Percentiles rank a stretch among this genome's conserved stretches.
Evolutionary conservation across 2,888 invertebrate genomes (phyloP).

Genomic region (Oscheius sp.): DNA sequence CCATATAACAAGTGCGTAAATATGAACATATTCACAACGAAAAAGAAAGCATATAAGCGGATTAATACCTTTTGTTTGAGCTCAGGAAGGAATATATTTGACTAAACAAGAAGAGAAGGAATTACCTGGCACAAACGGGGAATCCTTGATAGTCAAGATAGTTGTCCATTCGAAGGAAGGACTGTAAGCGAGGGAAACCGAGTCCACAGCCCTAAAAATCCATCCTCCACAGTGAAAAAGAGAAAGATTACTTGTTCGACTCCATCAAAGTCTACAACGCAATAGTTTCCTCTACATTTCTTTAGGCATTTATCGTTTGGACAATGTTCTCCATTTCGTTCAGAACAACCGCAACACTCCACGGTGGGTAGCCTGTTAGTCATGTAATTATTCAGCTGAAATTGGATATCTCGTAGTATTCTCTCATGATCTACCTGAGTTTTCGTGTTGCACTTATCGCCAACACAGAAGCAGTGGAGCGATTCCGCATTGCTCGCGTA

Average conservation of each 20-base stretch:
- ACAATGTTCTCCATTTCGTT: conserved; percentile 63
- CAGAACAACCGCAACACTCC: conserved; percentile 68
- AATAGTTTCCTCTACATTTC: conserved; percentile 68
- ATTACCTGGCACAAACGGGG: conserved; percentile 62
- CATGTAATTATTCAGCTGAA: conserved; percentile 61
- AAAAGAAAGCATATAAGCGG: no score
- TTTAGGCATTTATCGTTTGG: conserved; percentile 54
- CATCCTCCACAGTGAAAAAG: background rate
- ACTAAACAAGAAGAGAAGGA: background rate
- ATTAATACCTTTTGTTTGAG: no score
- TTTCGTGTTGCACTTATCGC: conserved; percentile 63
- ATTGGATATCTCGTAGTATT: background rate
- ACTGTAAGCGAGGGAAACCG: conserved; percentile 65
- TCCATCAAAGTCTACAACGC: conserved; percentile 69
- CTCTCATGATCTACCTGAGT: conserved; percentile 49
- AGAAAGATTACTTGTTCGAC: conserved; percentile 64
- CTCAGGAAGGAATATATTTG: no score
- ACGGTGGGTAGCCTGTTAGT: conserved; percentile 63
- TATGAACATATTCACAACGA: no score
- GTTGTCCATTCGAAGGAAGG: conserved; percentile 63
- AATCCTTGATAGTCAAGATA: conserved; percentile 61
- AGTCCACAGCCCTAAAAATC: conserved; percentile 64
- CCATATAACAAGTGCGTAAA: no score
- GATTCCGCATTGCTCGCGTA: conserved; percentile 67
- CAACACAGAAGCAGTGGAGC: conserved; percentile 66